A percentile compares a stretch with the other conserved stretches of the same genome.
phyloP scores from a whole-genome alignment of 1,140 invertebrate species.

The Mercenaria mercenaria region DNA sequence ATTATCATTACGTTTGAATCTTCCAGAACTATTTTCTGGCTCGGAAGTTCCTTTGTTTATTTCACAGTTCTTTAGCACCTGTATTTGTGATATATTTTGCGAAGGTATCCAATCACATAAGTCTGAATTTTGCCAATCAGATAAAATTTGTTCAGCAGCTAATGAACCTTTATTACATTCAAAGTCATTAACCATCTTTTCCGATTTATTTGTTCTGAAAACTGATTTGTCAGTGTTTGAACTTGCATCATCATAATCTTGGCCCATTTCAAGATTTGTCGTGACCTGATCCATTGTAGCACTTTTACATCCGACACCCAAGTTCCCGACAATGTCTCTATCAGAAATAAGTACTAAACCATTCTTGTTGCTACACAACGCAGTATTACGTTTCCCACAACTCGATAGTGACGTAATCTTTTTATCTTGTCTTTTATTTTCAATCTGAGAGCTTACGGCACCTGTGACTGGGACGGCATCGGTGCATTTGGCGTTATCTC shows the following conservation, averaged over 20 bases:
- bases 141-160: conserved; percentile 6
- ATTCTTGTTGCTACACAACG: background rate
- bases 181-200: background rate
- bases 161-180: background rate
- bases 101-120: background rate
- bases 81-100: background rate
- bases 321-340: background rate
- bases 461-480: conserved; percentile 11
- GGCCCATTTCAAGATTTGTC: background rate
- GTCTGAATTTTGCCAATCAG: background rate
- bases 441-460: background rate
- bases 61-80: conserved; percentile 2
- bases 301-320: background rate
- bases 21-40: background rate
- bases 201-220: background rate
- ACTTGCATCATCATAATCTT: background rate
- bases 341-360: background rate
- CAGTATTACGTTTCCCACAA: background rate
- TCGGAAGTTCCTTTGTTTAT: conserved; percentile 35
- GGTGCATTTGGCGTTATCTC: conserved; percentile 14
- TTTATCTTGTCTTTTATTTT: conserved; percentile 49
- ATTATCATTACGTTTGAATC: background rate
- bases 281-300: too few relatives aligned
- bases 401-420: background rate
- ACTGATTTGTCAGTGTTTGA: background rate